Percentiles rank a stretch among this genome's conserved stretches.
Conservation (phyloP, 1,140 invertebrate species). For the Mycetomoellerius zeteki region DNA sequence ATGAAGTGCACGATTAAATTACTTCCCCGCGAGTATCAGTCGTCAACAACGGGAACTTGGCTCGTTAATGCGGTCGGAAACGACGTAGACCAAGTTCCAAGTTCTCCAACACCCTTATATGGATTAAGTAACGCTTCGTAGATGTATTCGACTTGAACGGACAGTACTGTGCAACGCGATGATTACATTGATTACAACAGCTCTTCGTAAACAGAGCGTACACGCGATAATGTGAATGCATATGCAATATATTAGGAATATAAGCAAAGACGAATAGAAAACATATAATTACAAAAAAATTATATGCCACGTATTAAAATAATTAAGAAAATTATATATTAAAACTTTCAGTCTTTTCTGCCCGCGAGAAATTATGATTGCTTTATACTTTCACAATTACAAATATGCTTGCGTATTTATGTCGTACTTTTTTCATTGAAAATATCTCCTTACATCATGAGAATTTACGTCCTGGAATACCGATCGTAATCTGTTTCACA, state of each 20-base stretch:
- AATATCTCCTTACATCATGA: background rate
- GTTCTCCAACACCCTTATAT: conserved; percentile 48
- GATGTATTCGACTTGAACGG: conserved; percentile 24
- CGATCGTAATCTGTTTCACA: conserved; percentile 48
- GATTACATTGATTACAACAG: conserved; percentile 44
- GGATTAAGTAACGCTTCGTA: conserved; percentile 56
- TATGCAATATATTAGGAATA: background rate
- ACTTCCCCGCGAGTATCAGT: conserved; percentile 56
- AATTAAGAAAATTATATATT: background rate
- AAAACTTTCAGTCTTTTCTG: background rate
- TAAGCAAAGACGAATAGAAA: background rate
- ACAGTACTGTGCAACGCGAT: conserved; percentile 36
- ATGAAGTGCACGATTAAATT: conserved; percentile 65
- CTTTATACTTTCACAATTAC: background rate
- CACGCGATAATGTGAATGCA: conserved; percentile 7
- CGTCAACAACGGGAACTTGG: conserved; percentile 68
- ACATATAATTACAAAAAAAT: background rate
- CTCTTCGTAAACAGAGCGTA: conserved; percentile 3
- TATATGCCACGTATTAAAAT: too few species aligned
- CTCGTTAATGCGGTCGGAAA: conserved; percentile 66
- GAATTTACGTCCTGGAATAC: conserved; percentile 4
- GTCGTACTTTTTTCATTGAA: background rate
- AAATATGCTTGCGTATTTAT: background rate
- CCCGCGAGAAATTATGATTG: background rate
- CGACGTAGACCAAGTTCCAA: conserved; percentile 55